Evolutionary conservation across 2,888 invertebrate genomes (phyloP), one percentile per base, ranked within the genome.

Genomic region (Zeuzera pyrina): DNA sequence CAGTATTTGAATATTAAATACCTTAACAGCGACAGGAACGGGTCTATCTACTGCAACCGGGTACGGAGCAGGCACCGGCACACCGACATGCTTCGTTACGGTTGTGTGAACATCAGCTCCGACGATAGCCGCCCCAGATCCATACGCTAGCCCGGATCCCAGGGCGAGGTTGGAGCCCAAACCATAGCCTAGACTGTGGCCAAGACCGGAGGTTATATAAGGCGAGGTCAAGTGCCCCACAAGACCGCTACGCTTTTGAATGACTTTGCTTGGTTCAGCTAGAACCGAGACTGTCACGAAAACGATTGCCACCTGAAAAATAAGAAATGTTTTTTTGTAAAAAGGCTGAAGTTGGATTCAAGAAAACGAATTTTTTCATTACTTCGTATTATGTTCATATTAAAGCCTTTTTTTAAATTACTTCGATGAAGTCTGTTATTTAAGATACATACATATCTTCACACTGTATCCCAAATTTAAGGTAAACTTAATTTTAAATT

Each of bases 41-140:
- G 81, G 83, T 25, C 79, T 69, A 36, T 83, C 81, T 0, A 84
- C 79, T 6, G 81, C 66, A 0, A 84, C 84, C 2, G 83, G 78
- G 36, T 79, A 84, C 1, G 83, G 83, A 1, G 81, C 83, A 0
- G 84, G 79, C 1, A 81, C 74, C 0, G 84, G 84, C 1, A 81
- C 72, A 1, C 84, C 84, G 2, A 84, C 64, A 39, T 84, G 84
- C 42, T 79, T 79, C 8, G 84, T 84, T 3, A 84, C 78, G 0
- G 84, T 84, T 1, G 84, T 83, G 39, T 84, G 83, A 1, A 81
- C 71, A 37, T 84, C 73, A 29, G 84, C 81, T 0, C 83, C 83
- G 0, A 84, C 69, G 1, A 84, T 54, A 0, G 70, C 41, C 2
- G 54, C 60, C 5, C 44, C 41, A 24, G 42, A 36, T 11, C 52